phyloP scores from a whole-genome alignment of 2,888 invertebrate genomes.

The Drosophila sordidula region DNA sequence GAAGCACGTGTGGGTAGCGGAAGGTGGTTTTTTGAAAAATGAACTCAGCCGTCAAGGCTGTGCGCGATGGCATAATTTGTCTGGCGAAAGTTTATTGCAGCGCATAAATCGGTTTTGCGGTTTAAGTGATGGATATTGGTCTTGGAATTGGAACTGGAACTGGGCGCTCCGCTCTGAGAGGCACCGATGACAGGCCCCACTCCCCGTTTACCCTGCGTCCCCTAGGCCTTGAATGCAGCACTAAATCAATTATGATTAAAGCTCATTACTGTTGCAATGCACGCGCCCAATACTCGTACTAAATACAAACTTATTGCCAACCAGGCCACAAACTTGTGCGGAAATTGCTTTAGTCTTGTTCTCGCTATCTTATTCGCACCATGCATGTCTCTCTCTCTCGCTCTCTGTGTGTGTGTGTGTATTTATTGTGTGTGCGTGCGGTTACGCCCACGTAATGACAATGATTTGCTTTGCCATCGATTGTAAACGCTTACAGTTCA shows the following conservation, averaged over 20 bases:
- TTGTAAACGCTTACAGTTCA: slow-evolving; percentile 61
- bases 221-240: slow-evolving; percentile 5
- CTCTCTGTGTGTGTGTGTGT: slow-evolving; percentile 13
- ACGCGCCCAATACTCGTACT: slow-evolving; percentile 43
- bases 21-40: slow-evolving; percentile 59
- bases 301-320: slow-evolving; percentile 58
- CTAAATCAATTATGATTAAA: slow-evolving; percentile 80
- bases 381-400: not conserved
- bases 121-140: slow-evolving; percentile 44
- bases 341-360: slow-evolving; percentile 57
- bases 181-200: slow-evolving; percentile 54
- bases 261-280: slow-evolving; percentile 70
- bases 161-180: slow-evolving; percentile 28
- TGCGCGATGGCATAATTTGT: slow-evolving; percentile 62
- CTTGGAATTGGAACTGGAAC: slow-evolving; percentile 8
- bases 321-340: slow-evolving; percentile 65
- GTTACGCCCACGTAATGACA: slow-evolving; percentile 71
- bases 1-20: not conserved
- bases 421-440: slow-evolving; percentile 48
- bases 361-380: not conserved
- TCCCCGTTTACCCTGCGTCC: no score
- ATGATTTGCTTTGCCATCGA: slow-evolving; percentile 72
- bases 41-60: slow-evolving; percentile 50
- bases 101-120: slow-evolving; percentile 61
- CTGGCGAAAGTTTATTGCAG: slow-evolving; percentile 62